Percentiles rank a stretch among this genome's conserved stretches.
Evolutionary conservation across 2,888 invertebrate species (phyloP).

Genomic region (Cephus sareptanus): DNA sequence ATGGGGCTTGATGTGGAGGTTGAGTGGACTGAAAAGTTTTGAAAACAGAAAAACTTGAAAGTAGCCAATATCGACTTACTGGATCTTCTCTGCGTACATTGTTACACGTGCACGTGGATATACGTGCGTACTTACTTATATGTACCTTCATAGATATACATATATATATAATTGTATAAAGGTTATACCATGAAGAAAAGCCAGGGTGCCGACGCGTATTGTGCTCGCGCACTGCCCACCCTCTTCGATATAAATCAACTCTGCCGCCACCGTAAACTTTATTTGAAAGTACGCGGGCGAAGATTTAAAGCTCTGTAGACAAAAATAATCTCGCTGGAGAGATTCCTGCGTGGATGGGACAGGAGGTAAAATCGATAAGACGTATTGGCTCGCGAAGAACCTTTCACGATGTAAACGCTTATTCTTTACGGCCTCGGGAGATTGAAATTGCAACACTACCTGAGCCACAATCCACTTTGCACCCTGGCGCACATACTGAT

Average conservation of each 20-base stretch:
- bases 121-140: background rate
- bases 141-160: background rate
- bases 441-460: slow-evolving; percentile 37
- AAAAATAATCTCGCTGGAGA: slow-evolving; percentile 47
- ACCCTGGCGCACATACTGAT: slow-evolving; percentile 4
- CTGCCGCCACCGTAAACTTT: slow-evolving; percentile 51
- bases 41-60: background rate
- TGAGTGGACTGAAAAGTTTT: background rate
- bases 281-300: slow-evolving; percentile 50
- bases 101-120: background rate
- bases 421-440: slow-evolving; percentile 38
- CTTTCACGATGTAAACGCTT: slow-evolving; percentile 9
- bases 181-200: background rate
- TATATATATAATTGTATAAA: background rate
- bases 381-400: slow-evolving; percentile 49
- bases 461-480: slow-evolving; percentile 24
- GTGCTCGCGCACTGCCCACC: slow-evolving; percentile 23
- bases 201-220: slow-evolving; percentile 17
- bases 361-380: slow-evolving; percentile 51
- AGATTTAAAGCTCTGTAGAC: slow-evolving; percentile 51
- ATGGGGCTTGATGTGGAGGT: background rate
- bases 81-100: background rate
- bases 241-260: slow-evolving; percentile 50
- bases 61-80: background rate
- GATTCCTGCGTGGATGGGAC: slow-evolving; percentile 46